A percentile compares a stretch with the other conserved stretches of the same genome.
Conservation (phyloP, 37 sponge, comb jelly and placozoan species). For the Theonella swinhoei region DNA sequence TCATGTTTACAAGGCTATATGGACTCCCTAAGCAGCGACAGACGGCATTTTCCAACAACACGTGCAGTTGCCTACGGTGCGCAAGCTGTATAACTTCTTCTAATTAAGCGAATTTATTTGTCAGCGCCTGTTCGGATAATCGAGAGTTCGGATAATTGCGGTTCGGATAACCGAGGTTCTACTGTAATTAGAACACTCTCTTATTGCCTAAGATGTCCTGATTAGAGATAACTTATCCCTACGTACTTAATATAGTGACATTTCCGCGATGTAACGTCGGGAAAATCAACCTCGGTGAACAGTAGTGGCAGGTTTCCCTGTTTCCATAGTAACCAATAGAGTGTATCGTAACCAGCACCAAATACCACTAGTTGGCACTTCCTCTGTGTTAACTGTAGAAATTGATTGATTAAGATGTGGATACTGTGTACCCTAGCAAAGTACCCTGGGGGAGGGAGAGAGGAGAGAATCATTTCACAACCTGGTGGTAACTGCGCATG, state of each 20-base stretch:
- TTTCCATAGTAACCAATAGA: constrained; percentile 69
- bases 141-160: too few relatives aligned
- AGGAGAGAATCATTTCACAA: neutral
- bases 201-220: too few relatives aligned
- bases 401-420: constrained; percentile 46
- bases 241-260: constrained; percentile 56
- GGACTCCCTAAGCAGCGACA: too few relatives aligned
- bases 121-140: too few relatives aligned
- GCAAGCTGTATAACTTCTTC: too few relatives aligned
- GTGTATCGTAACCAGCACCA: constrained; percentile 94
- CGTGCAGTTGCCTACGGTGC: too few relatives aligned
- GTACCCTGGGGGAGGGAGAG: constrained; percentile 54
- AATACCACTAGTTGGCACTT: constrained; percentile 79
- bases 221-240: too few relatives aligned
- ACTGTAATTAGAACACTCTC: too few relatives aligned
- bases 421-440: constrained; percentile 73
- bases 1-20: too few relatives aligned
- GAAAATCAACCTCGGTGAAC: constrained; percentile 80
- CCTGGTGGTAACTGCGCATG: neutral
- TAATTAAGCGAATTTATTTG: too few relatives aligned
- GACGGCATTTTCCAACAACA: too few relatives aligned
- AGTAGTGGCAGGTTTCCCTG: constrained; percentile 18
- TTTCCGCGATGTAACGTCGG: constrained; percentile 53
- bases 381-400: constrained; percentile 34
- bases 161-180: too few relatives aligned